Evolutionary conservation across 2,888 invertebrate genomes (phyloP).

Genomic region (Aradus depressus): DNA sequence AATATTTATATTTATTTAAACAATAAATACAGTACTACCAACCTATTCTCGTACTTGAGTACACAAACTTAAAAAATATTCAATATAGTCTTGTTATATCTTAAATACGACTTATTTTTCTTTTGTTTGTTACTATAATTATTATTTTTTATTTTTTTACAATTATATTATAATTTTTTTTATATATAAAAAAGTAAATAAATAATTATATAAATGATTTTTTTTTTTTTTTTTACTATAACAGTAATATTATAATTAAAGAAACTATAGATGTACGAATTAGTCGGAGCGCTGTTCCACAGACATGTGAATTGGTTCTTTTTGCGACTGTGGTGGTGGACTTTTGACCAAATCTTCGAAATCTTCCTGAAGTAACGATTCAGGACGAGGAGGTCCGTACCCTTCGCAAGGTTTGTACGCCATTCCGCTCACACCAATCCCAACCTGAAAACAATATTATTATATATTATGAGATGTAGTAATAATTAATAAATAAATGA

Average conservation of each 20-base stretch:
- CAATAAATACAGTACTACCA: slow-evolving; percentile 19
- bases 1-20: slow-evolving; percentile 23
- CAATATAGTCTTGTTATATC: slow-evolving; percentile 12
- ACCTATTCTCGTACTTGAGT: slow-evolving; percentile 24
- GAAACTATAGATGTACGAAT: background rate
- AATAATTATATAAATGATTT: slow-evolving; percentile 25
- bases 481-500: slow-evolving; percentile 12
- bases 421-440: slow-evolving; percentile 50
- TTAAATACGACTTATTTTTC: slow-evolving; percentile 14
- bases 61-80: slow-evolving; percentile 23
- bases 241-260: background rate
- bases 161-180: slow-evolving; percentile 13
- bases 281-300: slow-evolving; percentile 33
- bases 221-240: no score
- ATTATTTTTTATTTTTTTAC: no score
- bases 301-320: slow-evolving; percentile 27
- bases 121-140: slow-evolving; percentile 1
- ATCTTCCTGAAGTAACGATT: slow-evolving; percentile 51
- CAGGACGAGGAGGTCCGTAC: slow-evolving; percentile 47
- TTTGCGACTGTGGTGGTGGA: slow-evolving; percentile 26
- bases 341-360: slow-evolving; percentile 53
- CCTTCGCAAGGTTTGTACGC: slow-evolving; percentile 49
- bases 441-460: slow-evolving; percentile 36
- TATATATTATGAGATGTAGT: background rate
- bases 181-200: slow-evolving; percentile 26